Evolutionary conservation across 2,113 vertebrate genomes (phyloP).

Genomic region (Tragulus kanchil): DNA sequence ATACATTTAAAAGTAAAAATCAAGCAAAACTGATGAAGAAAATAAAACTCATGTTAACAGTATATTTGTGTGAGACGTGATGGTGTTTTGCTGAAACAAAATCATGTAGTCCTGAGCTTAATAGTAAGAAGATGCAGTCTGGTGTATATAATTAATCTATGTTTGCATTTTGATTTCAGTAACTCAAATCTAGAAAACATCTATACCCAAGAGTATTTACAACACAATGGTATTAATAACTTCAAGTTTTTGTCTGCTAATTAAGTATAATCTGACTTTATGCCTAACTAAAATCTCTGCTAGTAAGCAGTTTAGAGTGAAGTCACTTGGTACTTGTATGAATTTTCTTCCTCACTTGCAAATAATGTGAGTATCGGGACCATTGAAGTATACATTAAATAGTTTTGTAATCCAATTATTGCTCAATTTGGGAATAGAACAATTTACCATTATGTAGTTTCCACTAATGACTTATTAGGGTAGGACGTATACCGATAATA

Average conservation of each 20-base stretch:
- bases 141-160: conserved; percentile 52
- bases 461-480: conserved; percentile 14
- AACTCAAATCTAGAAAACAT: conserved; percentile 58
- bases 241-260: conserved; percentile 51
- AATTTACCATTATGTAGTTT: conserved; percentile 33
- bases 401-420: conserved; percentile 30
- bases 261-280: conserved; percentile 22
- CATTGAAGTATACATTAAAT: background rate
- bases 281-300: conserved; percentile 34
- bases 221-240: conserved; percentile 40
- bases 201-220: background rate
- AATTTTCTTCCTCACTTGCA: conserved; percentile 54
- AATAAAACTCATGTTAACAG: conserved; percentile 1
- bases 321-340: conserved; percentile 9
- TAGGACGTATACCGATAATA: background rate
- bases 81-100: conserved; percentile 39
- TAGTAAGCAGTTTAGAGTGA: background rate
- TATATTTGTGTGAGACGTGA: conserved; percentile 22
- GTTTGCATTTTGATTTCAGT: conserved; percentile 62
- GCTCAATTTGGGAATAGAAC: conserved; percentile 8
- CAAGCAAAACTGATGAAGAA: conserved; percentile 27
- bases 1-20: conserved; percentile 23
- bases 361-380: background rate
- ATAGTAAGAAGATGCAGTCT: conserved; percentile 35
- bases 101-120: background rate